Evolutionary conservation across 2,113 vertebrate genomes (phyloP), one percentile per base, ranked within the genome.

Genomic region (Halcyon senegalensis): DNA sequence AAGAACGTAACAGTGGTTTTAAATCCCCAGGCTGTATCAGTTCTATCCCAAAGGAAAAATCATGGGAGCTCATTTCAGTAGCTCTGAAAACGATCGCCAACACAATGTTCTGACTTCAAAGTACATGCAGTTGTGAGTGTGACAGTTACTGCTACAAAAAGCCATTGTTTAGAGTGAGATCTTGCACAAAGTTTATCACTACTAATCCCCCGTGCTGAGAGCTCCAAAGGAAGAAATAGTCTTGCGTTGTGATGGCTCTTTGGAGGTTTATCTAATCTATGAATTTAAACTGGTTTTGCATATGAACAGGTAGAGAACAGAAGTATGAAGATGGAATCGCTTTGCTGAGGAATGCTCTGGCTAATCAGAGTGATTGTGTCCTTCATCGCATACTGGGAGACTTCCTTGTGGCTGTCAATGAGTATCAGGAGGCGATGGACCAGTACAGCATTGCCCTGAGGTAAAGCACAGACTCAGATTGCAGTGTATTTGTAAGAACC

Each of bases 341-440:
- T 74, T 95, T 99, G 86, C 98, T 99, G 84, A 98, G 99, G 81
- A 99, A 98, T 1, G 99, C 99, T 0, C 97, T 99, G 97, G 99
- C 99, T 93, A 99, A 99, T 96, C 99, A 99, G 98, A 99, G 99
- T 1, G 99, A 99, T 95, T 99, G 99, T 33, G 98, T 99, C 77
- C 98, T 99, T 94, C 99, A 99, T 97, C 99, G 99, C 50, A 99
- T 99, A 98, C 98, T 99, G 90, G 99, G 99, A 28, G 99, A 99
- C 97, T 99, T 99, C 83, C 98, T 99, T 3, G 99, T 99, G 18
- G 99, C 99, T 6, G 99, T 99, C 92, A 99, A 99, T 4, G 99
- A 99, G 74, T 99, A 99, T 94, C 99, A 99, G 97, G 99, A 99
- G 83, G 99, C 99, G 11, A 99, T 99, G 99, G 99, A 99, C 97